Conservation (phyloP, 2,797 vertebrate species). For the Rhabdophis nuchalis region DNA sequence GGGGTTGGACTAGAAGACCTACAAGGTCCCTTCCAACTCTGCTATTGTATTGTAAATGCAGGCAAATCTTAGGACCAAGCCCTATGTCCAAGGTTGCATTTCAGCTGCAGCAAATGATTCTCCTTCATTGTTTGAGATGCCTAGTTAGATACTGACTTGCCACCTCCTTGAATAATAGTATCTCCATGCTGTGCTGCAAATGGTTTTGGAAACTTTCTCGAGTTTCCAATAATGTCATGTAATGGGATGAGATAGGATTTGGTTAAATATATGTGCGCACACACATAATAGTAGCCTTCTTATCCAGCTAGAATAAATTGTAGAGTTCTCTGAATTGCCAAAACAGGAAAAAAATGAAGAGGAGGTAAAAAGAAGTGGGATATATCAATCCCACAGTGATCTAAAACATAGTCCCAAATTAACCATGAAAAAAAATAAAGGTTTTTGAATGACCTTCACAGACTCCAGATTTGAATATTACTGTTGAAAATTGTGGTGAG, state of each 20-base stretch:
- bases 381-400: background rate
- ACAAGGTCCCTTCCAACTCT: too few species aligned
- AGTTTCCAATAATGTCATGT: background rate
- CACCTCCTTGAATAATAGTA: background rate
- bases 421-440: background rate
- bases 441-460: background rate
- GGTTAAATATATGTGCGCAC: too few species aligned
- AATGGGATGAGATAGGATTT: background rate
- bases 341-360: background rate
- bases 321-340: background rate
- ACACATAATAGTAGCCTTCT: background rate
- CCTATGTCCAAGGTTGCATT: background rate
- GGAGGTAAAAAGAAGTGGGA: background rate
- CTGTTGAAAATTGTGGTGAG: background rate
- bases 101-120: background rate
- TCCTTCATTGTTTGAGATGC: background rate
- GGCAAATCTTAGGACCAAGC: background rate
- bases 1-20: too few species aligned
- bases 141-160: background rate
- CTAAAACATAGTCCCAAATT: background rate
- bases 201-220: background rate
- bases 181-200: background rate
- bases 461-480: background rate
- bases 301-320: background rate
- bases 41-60: too few species aligned